These are phyloP conservation scores for Limnephilus marmoratus DNA, from an alignment of 2,888 invertebrate species.

Conservation along the genomic window DNA sequence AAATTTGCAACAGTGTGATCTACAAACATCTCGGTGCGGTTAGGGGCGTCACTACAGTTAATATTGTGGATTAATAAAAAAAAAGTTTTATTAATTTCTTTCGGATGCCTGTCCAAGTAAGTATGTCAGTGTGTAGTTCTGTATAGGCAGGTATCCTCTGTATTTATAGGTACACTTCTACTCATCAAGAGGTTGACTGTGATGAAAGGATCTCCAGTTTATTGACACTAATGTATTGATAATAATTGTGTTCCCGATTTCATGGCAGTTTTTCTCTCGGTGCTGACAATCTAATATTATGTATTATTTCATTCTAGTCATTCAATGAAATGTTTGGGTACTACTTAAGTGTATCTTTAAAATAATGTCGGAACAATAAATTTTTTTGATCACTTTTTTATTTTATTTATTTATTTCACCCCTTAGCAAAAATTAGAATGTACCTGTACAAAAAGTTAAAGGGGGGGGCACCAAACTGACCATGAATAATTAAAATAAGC, in stretches of 20 bases:
- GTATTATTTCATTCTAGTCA: background rate
- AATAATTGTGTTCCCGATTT: background rate
- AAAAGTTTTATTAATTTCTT: background rate
- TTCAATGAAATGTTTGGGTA: background rate
- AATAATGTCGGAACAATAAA: background rate
- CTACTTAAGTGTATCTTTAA: background rate
- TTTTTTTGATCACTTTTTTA: background rate
- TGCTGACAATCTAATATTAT: background rate
- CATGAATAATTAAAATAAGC: background rate
- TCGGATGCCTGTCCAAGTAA: background rate
- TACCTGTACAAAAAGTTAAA: background rate
- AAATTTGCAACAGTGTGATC: background rate
- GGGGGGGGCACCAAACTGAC: background rate
- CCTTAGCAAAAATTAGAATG: background rate
- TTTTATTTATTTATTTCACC: background rate
- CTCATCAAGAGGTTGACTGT: background rate
- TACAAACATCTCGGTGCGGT: no score
- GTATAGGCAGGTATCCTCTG: background rate
- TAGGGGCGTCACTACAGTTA: background rate
- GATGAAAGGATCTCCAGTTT: background rate
- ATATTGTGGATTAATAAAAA: background rate
- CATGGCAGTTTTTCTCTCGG: background rate
- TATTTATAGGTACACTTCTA: background rate
- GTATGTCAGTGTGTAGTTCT: background rate
- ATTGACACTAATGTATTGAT: background rate